Evolutionary conservation across 2,113 vertebrate species (phyloP), one percentile per base, ranked within the genome.

Genomic region (Odobenus rosmarus): DNA sequence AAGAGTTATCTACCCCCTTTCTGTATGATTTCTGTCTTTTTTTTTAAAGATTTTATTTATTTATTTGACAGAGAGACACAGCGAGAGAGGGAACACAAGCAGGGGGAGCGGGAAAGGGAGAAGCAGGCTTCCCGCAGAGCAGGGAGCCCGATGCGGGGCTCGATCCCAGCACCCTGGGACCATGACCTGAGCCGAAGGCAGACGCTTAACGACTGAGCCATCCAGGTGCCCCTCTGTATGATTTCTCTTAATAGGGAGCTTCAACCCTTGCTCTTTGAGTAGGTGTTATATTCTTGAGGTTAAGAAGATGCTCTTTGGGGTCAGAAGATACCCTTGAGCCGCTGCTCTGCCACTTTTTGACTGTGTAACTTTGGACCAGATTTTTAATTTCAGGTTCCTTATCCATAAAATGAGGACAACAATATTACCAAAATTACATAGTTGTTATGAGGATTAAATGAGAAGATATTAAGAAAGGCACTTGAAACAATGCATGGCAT

Each of bases 341-440:
- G 23, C n/a, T 59, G 10, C 49, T 79, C 13, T 77, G 59, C 49
- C 33, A 69, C 16, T 62, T 15, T 87, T 55, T 74, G 57, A 55
- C 59, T 87, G 5, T 57, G 46, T 93, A 39, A 51, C 72, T 83
- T 42, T 42, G 62, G 19, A 74, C 36, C 36, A 74, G 36, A 2
- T 90, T 93, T 95, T 88, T 72, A 89, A 72, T 31, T n/a, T 84
- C 71, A 91, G 19, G 88, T 92, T 84, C 36, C 16, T 88, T 91
- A 88, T 67, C 21, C 13, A 42, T 71, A 88, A 89, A 95, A 67
- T 51, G 55, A 31, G 21, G 46, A 91, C 36, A 80, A 33, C 1
- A 55, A 14, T 23, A 53, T 62, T 62, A 90, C 59, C 71, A 55
- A 77, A 87, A 82, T 74, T 18, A 62, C 15, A 42, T 12, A 83